Evolutionary conservation across 1,140 invertebrate genomes (phyloP).

Genomic region (Eurytemora carolleeae): DNA sequence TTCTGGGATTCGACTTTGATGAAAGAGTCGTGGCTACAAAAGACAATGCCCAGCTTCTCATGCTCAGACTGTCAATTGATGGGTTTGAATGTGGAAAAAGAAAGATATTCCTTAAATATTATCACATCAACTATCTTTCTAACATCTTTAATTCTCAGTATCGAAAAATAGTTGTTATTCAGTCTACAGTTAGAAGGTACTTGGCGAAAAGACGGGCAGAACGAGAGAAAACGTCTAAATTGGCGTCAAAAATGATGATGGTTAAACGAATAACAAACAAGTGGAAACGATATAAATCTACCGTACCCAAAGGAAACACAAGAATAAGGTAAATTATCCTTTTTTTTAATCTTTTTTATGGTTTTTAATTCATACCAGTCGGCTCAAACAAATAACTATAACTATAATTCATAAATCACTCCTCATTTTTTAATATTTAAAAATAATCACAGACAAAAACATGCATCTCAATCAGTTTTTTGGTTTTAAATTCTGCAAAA

Average conservation of each 20-base stretch:
- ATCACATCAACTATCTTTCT: conserved; percentile 57
- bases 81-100: conserved; percentile 63
- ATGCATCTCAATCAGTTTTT: no score
- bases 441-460: no score
- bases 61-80: conserved; percentile 51
- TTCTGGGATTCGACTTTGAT: conserved; percentile 50
- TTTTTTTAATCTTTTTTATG: no score
- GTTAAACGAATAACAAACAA: not conserved
- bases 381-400: no score
- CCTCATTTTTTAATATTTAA: no score
- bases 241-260: not conserved
- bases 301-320: not conserved
- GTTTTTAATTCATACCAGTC: no score
- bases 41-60: conserved; percentile 46
- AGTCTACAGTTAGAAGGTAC: not conserved
- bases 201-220: not conserved
- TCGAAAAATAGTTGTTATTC: conserved; percentile 14
- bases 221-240: not conserved
- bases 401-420: no score
- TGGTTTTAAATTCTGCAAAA: no score
- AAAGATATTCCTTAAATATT: conserved; percentile 67
- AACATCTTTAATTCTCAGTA: conserved; percentile 52
- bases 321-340: no score
- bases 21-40: conserved; percentile 44
- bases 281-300: not conserved